Percentiles rank a stretch among this genome's conserved stretches.
Conservation (phyloP, 2,113 vertebrate genomes). For the Otis tarda region DNA sequence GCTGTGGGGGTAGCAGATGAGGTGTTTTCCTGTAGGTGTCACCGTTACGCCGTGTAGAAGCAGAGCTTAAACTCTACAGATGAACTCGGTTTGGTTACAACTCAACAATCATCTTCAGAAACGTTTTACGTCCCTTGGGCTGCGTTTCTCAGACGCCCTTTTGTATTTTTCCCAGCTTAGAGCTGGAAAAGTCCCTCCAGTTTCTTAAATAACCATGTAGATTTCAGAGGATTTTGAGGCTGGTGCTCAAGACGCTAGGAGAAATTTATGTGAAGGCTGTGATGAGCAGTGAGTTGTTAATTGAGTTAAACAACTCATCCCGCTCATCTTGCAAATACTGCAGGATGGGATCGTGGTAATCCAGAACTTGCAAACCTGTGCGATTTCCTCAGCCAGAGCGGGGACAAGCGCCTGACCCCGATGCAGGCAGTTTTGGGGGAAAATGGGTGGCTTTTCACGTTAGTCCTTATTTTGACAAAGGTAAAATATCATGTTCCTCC, state of each 20-base stretch:
- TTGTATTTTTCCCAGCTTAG: background rate
- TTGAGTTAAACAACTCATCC: background rate
- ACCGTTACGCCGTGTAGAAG: background rate
- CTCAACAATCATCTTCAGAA: background rate
- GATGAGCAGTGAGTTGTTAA: background rate
- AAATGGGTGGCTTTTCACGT: background rate
- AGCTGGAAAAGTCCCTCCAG: background rate
- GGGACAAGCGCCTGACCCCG: background rate
- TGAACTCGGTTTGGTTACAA: background rate
- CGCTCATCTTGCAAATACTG: background rate
- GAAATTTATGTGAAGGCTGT: background rate
- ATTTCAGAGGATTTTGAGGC: background rate
- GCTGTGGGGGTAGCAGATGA: background rate
- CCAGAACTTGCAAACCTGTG: background rate
- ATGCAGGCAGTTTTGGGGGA: background rate
- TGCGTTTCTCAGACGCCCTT: background rate
- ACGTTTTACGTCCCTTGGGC: background rate
- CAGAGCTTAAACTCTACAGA: background rate
- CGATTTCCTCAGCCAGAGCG: fast-evolving
- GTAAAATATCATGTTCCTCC: background rate
- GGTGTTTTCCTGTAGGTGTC: constrained; percentile 57
- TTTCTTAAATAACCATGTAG: background rate
- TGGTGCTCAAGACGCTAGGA: background rate
- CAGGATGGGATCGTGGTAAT: background rate
- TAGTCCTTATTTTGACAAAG: background rate